These are phyloP conservation scores for Himalopsyche kuldschensis DNA, from an alignment of 2,888 invertebrate genomes.

Conservation along the genomic window DNA sequence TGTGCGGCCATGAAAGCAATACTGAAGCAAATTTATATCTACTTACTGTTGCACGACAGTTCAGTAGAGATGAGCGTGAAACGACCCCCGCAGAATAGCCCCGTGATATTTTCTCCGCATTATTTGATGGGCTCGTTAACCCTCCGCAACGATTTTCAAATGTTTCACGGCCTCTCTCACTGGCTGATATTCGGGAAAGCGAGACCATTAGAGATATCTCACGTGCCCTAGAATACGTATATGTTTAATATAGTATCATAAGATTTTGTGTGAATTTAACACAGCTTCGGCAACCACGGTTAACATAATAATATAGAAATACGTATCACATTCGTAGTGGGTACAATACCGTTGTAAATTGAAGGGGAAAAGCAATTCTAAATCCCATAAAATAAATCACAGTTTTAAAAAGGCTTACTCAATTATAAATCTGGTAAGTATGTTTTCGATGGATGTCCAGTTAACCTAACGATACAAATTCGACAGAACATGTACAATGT, in stretches of 20 bases:
- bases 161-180: background rate
- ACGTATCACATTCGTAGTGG: too few relatives aligned
- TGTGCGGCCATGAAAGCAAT: background rate
- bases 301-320: too few relatives aligned
- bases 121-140: background rate
- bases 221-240: background rate
- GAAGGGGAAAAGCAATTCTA: too few relatives aligned
- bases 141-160: background rate
- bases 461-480: too few relatives aligned
- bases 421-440: too few relatives aligned
- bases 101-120: background rate
- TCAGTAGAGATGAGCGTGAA: background rate
- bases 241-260: background rate
- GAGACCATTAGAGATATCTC: background rate
- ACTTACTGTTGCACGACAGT: background rate
- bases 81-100: background rate
- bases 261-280: too few relatives aligned
- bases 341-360: too few relatives aligned
- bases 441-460: too few relatives aligned
- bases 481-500: too few relatives aligned
- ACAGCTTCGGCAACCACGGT: too few relatives aligned
- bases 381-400: too few relatives aligned
- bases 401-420: too few relatives aligned
- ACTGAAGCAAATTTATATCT: background rate
- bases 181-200: background rate